Percentiles rank a stretch among this genome's conserved stretches.
Evolutionary conservation across 1,140 invertebrate genomes (phyloP).

Genomic region (Plodia interpunctella): DNA sequence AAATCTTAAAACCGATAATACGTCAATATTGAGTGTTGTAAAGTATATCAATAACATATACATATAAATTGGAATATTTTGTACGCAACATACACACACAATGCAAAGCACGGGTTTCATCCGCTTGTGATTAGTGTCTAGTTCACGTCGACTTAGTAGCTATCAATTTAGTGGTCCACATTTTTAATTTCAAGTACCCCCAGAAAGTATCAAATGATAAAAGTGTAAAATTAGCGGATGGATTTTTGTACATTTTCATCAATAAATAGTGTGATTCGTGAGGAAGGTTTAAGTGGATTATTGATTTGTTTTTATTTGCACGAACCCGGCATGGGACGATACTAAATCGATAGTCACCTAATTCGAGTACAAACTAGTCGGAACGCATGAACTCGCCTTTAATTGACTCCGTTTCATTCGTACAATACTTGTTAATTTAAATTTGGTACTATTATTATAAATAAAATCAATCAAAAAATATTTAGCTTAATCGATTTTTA

Average conservation of each 20-base stretch:
- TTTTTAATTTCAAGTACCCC: too few species aligned
- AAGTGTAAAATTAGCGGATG: too few species aligned
- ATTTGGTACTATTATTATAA: too few species aligned
- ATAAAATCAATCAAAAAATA: too few species aligned
- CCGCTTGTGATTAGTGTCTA: not conserved
- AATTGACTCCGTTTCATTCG: not conserved
- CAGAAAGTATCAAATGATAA: too few species aligned
- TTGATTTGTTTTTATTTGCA: too few species aligned
- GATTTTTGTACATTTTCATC: too few species aligned
- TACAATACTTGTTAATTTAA: not conserved
- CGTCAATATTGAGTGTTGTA: constrained; percentile 17
- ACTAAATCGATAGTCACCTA: not conserved
- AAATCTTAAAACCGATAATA: constrained; percentile 24
- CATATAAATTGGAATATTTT: constrained; percentile 50
- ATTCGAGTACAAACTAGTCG: not conserved
- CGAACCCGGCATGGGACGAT: too few species aligned
- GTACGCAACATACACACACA: constrained; percentile 38
- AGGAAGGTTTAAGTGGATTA: too few species aligned
- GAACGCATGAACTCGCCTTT: not conserved
- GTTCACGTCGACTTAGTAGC: not conserved
- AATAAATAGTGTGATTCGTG: too few species aligned
- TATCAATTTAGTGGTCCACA: not conserved
- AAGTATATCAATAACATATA: constrained; percentile 22
- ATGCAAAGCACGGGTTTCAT: constrained; percentile 14
- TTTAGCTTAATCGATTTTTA: too few species aligned